Evolutionary conservation across 2,888 invertebrate species (phyloP).

Genomic region (Xylophagus ater): DNA sequence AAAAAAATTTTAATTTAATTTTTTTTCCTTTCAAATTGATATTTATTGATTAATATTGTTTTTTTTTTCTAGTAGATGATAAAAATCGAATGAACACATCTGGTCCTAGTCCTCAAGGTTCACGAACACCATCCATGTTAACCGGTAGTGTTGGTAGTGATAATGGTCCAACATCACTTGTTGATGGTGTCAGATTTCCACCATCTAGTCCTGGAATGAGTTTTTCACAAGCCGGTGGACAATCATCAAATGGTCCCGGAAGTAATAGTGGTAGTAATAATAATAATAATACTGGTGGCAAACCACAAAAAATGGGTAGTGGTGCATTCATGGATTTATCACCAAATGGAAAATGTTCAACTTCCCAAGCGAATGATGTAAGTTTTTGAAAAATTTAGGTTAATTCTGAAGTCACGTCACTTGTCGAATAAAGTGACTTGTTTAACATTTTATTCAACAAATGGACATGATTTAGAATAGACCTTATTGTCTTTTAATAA

Average conservation of each 20-base stretch:
- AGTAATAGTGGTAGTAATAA: conserved; percentile 8
- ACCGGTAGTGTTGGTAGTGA: conserved; percentile 29
- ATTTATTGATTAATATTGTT: conserved; percentile 5
- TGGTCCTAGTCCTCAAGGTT: conserved; percentile 32
- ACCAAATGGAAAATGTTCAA: conserved; percentile 25
- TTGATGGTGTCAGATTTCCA: conserved; percentile 28
- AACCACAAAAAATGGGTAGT: conserved; percentile 33
- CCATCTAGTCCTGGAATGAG: conserved; percentile 33
- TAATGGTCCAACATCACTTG: conserved; percentile 31
- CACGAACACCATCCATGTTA: conserved; percentile 28
- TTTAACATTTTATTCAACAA: neutral
- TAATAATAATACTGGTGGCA: conserved; percentile 36
- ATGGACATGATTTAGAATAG: too few species aligned
- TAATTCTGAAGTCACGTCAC: neutral
- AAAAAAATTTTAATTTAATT: conserved; percentile 2
- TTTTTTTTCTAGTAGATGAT: conserved; percentile 13
- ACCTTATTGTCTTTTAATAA: too few species aligned
- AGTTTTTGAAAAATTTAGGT: conserved; percentile 17
- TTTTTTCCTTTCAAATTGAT: conserved; percentile 1
- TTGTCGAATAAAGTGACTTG: too few species aligned
- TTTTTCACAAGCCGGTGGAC: conserved; percentile 20
- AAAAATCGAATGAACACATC: too few species aligned
- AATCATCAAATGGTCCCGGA: conserved; percentile 35
- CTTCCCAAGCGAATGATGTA: conserved; percentile 19
- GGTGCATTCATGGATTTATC: conserved; percentile 36